A percentile compares a stretch with the other conserved stretches of the same genome.
Conservation (phyloP, 1,140 invertebrate species). For the Lepidotrigona ventralis region DNA sequence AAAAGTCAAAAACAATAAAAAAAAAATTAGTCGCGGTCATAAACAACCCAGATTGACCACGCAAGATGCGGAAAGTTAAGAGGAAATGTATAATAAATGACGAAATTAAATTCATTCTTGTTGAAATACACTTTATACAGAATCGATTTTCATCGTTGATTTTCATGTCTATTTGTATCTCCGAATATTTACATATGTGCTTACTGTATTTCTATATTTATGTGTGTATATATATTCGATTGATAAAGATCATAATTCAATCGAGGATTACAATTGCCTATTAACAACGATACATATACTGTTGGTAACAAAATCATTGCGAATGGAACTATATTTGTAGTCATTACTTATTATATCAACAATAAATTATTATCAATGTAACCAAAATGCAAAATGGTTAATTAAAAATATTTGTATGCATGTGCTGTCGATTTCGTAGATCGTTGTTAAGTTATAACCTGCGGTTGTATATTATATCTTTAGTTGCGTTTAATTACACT, state of each 20-base stretch:
- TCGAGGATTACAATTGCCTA: conserved; percentile 49
- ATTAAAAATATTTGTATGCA: neutral
- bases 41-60: no score
- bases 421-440: no score
- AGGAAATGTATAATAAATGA: neutral
- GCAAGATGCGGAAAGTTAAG: neutral
- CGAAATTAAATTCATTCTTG: no score
- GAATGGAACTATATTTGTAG: conserved; percentile 27
- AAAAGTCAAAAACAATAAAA: no score
- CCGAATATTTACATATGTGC: neutral
- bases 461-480: no score
- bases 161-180: neutral
- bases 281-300: conserved; percentile 33
- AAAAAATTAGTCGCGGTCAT: no score
- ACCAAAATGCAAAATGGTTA: neutral
- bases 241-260: conserved; percentile 46
- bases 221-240: no score
- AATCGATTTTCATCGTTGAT: neutral
- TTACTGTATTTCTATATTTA: neutral
- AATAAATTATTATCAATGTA: conserved; percentile 43
- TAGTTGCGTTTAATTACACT: no score
- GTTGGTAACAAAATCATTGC: conserved; percentile 16
- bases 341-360: conserved; percentile 16
- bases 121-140: no score
- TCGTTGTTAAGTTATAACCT: no score